Evolutionary conservation across 2,797 vertebrate species (phyloP).

Genomic region (Perodicticus potto): DNA sequence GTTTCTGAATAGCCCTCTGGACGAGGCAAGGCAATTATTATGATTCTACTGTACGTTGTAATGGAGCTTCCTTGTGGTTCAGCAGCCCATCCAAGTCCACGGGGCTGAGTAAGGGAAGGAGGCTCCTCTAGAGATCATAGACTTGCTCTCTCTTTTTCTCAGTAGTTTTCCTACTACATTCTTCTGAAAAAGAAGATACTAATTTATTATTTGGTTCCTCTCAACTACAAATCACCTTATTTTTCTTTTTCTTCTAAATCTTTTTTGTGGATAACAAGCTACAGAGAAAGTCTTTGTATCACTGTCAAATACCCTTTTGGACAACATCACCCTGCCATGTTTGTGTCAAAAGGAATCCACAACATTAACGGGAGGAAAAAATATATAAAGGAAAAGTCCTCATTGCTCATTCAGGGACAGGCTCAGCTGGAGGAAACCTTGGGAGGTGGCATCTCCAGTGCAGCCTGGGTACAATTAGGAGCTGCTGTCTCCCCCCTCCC

Average conservation of each 20-base stretch:
- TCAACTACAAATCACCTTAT: slow-evolving; percentile 54
- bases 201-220: slow-evolving; percentile 45
- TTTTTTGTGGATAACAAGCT: slow-evolving; percentile 49
- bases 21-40: neutral
- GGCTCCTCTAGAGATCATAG: neutral
- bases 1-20: neutral
- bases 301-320: slow-evolving; percentile 28
- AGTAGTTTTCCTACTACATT: neutral
- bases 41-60: fast-evolving
- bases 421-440: neutral
- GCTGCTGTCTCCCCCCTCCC: fast-evolving
- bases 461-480: neutral
- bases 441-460: neutral
- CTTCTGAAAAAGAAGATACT: neutral
- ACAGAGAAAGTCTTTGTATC: slow-evolving; percentile 44
- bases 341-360: slow-evolving; percentile 28
- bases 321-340: slow-evolving; percentile 44
- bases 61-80: neutral
- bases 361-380: neutral
- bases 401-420: neutral
- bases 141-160: neutral
- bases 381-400: neutral
- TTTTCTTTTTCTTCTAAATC: slow-evolving; percentile 55
- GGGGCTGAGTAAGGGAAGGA: neutral
- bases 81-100: neutral